phyloP scores from a whole-genome alignment of 2,888 invertebrate species.

The Parnassius glacialis region DNA sequence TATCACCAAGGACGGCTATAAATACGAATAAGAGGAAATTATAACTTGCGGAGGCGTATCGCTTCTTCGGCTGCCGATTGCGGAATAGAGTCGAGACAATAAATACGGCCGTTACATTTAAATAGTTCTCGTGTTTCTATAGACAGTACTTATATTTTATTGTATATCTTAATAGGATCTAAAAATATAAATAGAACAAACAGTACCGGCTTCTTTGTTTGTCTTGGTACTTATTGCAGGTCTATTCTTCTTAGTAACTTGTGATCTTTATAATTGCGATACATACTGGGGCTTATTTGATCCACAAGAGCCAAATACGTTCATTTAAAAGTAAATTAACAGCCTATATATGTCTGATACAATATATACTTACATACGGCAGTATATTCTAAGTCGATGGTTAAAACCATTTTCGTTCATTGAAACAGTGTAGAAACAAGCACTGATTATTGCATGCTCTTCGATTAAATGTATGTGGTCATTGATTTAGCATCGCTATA shows the following conservation, averaged over 20 bases:
- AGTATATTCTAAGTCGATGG: too few species aligned
- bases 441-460: constrained; percentile 2
- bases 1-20: constrained; percentile 30
- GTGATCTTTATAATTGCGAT: too few species aligned
- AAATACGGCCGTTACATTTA: constrained; percentile 2
- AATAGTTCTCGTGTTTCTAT: not conserved
- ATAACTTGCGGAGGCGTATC: not conserved
- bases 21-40: not conserved
- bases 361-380: too few species aligned
- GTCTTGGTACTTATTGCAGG: too few species aligned
- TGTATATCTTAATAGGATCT: not conserved
- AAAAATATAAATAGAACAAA: not conserved
- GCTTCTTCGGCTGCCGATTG: not conserved
- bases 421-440: too few species aligned
- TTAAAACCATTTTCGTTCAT: too few species aligned
- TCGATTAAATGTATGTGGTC: constrained; percentile 6
- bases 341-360: too few species aligned
- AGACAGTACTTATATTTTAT: not conserved
- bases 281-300: too few species aligned
- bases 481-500: constrained; percentile 10
- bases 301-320: too few species aligned
- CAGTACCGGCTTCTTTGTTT: too few species aligned
- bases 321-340: too few species aligned
- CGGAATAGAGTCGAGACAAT: constrained; percentile 5
- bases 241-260: too few species aligned